These are phyloP conservation scores for Ophiodon elongatus DNA, from an alignment of 2,113 vertebrate species.

Conservation along the genomic window DNA sequence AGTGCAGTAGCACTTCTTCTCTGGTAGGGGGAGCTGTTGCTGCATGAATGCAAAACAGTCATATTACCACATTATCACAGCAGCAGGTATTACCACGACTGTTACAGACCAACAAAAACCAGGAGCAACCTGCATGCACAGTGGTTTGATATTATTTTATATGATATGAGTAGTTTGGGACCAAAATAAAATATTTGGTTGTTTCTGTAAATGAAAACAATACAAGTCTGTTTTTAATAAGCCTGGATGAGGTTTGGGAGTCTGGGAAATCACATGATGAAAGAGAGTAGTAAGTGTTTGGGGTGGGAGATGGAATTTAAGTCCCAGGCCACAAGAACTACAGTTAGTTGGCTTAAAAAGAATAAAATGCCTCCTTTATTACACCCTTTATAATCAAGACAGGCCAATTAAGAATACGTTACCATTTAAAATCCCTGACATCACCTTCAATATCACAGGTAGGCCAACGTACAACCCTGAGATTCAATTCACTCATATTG, in stretches of 20 bases:
- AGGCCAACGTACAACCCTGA: background rate
- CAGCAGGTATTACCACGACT: background rate
- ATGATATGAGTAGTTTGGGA: slow-evolving; percentile 27
- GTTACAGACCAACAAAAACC: slow-evolving; percentile 5
- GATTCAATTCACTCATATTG: slow-evolving; percentile 50
- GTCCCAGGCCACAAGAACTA: background rate
- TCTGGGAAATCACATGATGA: slow-evolving; percentile 35
- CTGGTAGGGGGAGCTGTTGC: slow-evolving; percentile 83
- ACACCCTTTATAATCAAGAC: background rate
- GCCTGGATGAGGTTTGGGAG: slow-evolving; percentile 50
- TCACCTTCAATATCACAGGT: slow-evolving; percentile 7
- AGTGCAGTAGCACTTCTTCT: background rate
- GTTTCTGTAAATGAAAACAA: slow-evolving; percentile 47
- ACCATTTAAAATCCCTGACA: background rate
- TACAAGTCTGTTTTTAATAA: slow-evolving; percentile 43
- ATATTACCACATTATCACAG: background rate
- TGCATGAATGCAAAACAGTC: slow-evolving; percentile 40
- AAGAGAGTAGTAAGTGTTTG: slow-evolving; percentile 2
- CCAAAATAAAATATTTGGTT: slow-evolving; percentile 29
- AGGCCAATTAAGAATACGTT: background rate
- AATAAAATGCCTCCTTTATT: background rate
- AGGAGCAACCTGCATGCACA: slow-evolving; percentile 25
- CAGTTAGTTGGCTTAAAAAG: background rate
- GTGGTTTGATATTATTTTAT: slow-evolving; percentile 21
- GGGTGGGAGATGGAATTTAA: slow-evolving; percentile 17